These are phyloP conservation scores for Xanthorhoe designata DNA, from an alignment of 2,888 invertebrate species.

Conservation along the genomic window DNA sequence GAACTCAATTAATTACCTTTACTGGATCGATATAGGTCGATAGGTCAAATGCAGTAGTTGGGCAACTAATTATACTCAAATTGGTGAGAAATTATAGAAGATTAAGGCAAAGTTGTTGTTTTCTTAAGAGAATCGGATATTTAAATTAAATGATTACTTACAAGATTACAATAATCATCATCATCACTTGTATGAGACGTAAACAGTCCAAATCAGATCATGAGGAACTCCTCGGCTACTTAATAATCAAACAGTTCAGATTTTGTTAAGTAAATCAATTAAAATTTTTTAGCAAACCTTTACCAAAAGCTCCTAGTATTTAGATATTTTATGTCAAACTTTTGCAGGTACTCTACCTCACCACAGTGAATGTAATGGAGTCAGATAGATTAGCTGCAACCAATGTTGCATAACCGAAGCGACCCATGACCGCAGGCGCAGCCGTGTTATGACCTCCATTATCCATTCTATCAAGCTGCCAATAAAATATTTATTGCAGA, in stretches of 20 bases:
- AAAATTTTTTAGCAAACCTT: too few species aligned
- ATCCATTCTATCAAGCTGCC: slow-evolving; percentile 36
- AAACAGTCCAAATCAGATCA: too few species aligned
- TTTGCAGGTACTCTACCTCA: slow-evolving; percentile 2
- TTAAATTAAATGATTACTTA: too few species aligned
- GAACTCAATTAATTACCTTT: background rate
- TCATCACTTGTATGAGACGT: too few species aligned
- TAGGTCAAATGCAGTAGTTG: background rate
- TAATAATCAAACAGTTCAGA: too few species aligned
- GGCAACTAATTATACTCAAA: too few species aligned
- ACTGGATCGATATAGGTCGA: slow-evolving; percentile 2
- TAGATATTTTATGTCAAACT: background rate
- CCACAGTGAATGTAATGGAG: slow-evolving; percentile 20
- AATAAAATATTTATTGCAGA: slow-evolving; percentile 39
- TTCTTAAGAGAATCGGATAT: too few species aligned
- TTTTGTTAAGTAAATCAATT: too few species aligned
- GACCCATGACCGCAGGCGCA: slow-evolving; percentile 41
- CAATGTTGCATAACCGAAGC: slow-evolving; percentile 39
- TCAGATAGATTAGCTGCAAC: slow-evolving; percentile 26
- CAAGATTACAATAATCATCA: too few species aligned
- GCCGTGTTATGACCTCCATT: slow-evolving; percentile 37
- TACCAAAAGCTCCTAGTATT: too few species aligned
- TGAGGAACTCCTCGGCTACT: too few species aligned
- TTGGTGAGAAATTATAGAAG: background rate
- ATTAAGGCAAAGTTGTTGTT: too few species aligned